Conservation (phyloP, 1,140 invertebrate genomes). For the Trichonephila clavata region DNA sequence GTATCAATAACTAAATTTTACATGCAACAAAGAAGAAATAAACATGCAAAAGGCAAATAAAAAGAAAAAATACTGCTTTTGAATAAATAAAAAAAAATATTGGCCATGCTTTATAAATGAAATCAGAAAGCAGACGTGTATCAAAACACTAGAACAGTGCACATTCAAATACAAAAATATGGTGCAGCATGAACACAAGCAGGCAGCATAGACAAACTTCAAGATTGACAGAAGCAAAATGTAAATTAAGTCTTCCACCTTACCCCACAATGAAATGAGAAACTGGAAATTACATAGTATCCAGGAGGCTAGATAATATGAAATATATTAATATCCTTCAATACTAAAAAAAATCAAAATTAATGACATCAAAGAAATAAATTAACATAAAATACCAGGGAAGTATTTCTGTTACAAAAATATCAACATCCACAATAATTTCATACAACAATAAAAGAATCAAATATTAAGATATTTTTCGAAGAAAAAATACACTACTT, state of each 20-base stretch:
- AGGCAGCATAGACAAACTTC: constrained; percentile 10
- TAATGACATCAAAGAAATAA: too few species aligned
- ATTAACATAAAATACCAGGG: too few species aligned
- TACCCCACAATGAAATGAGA: constrained; percentile 75
- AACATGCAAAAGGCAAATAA: not conserved
- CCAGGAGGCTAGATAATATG: constrained; percentile 69
- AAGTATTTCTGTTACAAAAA: not conserved
- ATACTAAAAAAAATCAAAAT: not conserved
- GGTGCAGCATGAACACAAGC: constrained; percentile 16
- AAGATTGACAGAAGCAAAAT: not conserved
- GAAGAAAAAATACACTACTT: too few species aligned
- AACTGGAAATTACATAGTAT: constrained; percentile 76
- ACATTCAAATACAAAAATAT: not conserved
- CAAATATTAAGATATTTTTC: too few species aligned
- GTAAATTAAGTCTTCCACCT: constrained; percentile 62
- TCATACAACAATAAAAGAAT: too few species aligned
- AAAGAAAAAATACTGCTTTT: not conserved
- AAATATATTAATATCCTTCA: constrained; percentile 49
- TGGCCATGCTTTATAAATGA: not conserved
- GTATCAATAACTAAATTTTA: not conserved
- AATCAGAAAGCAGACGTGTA: not conserved
- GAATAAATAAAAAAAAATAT: not conserved
- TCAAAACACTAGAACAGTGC: not conserved
- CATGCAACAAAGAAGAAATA: not conserved
- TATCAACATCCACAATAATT: not conserved